Evolutionary conservation across 2,113 vertebrate genomes (phyloP), one percentile per base, ranked within the genome.

Genomic region (Romanogobio albipinnatus): DNA sequence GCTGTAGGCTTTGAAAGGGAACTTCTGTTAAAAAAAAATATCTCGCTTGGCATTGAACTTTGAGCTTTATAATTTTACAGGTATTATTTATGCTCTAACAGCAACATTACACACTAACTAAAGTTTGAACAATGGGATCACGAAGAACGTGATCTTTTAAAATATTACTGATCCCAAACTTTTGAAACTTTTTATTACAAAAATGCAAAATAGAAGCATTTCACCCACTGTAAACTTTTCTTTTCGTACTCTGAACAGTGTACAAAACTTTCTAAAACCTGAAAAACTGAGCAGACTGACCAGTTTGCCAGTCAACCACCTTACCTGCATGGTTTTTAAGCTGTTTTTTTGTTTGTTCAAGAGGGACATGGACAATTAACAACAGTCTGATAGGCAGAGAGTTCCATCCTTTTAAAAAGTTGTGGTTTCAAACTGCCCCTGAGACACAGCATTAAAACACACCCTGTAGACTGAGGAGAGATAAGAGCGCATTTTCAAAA

Each of bases 401-500:
- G 15, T 66, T 47, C 14, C 75, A 29, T 71, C 22, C 22, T 68
- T 43, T 61, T 62, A 29, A 45, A 71, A 58, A 22, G 68, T 24
- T 58, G 13, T 80, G 39, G 26, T 58, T 39, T 83, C 14, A 47
- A 66, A 45, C n/a, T 75, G 22, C 33, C 49, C n/a, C 29, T 36
- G 39, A 62, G 62, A 56, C 17, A 58, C 47, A 19, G 49, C 36
- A 9, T 76, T 81, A 84, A 81, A 59, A 70, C 58, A 43, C 33
- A 59, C n/a, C 15, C 77, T 11, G 14, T 70, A 33, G 59, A 49
- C 59, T 10, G 61, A 77, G 29, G 9, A 62, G n/a, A 81, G 81
- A 59, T 45, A 68, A 79, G 19, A 59, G 66, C 56, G 80, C 56
- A 5, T 33, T 86, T 66, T 39, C 9, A 53, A 26, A 77, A 82